Evolutionary conservation across 2,888 invertebrate species (phyloP), one percentile per base, ranked within the genome.

Genomic region (Pecten maximus): DNA sequence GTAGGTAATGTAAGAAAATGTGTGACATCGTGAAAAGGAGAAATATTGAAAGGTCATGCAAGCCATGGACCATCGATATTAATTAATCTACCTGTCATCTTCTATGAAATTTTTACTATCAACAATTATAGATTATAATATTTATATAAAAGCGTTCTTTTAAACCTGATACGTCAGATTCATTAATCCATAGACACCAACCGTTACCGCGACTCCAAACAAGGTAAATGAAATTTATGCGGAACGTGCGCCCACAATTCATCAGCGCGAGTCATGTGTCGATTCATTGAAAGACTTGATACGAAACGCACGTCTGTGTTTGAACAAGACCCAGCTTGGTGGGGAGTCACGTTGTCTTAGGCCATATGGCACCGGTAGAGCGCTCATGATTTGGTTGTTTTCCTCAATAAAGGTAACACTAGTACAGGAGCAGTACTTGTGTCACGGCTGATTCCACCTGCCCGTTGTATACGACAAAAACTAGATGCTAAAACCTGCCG

Each of bases 81-180:
- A 74, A 74, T 74, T 74, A 35, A 74, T 74, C 28, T 23, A 74
- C 74, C 35, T 74, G 74, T 6, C 74, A 74, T 74, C 74, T 74
- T 74, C 23, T 10, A 74, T 74, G 35, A 35, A 28, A 74, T 35
- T 23, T 3, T 16, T 28, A 74, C 54, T 19, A 19, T 23, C 23
- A 54, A 54, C 54, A 54, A 54, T 54, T 74, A 74, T 74, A 28
- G 28, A 74, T 74, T 74, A 74, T 74, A 74, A 74, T 74, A 74
- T 74, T 74, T 74, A 74, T 28, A 74, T 10, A 54, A 54, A 74
- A 74, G 74, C 28, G 28, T 28, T 74, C 74, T 74, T 74, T 28
- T 23, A 12, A 28, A 35, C 74, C 74, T 10, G 35, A 74, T 74
- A 28, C 35, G 74, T 74, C 35, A 74, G 0, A 19, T 74, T 28